Evolutionary conservation across 1,140 invertebrate species (phyloP).

Genomic region (Belonocnema kinseyi): DNA sequence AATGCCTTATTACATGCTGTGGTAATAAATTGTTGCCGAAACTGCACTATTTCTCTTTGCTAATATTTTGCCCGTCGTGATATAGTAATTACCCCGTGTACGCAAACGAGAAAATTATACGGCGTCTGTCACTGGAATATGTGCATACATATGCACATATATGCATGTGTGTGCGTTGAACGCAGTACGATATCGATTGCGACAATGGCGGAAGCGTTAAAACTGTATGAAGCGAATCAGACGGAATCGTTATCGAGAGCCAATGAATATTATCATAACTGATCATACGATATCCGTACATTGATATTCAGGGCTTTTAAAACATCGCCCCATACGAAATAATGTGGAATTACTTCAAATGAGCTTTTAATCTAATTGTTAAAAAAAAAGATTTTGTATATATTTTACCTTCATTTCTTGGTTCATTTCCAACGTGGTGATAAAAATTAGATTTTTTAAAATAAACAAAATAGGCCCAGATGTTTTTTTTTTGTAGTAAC

Average conservation of each 20-base stretch:
- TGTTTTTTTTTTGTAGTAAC: no score
- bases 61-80: slow-evolving; percentile 28
- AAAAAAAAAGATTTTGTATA: not conserved
- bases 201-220: slow-evolving; percentile 17
- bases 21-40: slow-evolving; percentile 25
- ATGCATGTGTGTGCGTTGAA: slow-evolving; percentile 9
- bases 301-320: not conserved
- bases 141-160: slow-evolving; percentile 12
- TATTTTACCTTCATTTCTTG: no score
- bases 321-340: no score
- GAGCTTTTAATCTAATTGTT: not conserved
- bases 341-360: not conserved
- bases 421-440: no score
- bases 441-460: no score
- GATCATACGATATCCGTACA: not conserved
- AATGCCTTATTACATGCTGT: slow-evolving; percentile 15
- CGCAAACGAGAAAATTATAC: slow-evolving; percentile 27
- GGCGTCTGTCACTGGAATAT: slow-evolving; percentile 29
- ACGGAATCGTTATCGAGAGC: slow-evolving; percentile 11
- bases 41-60: slow-evolving; percentile 14
- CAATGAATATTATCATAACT: slow-evolving; percentile 19
- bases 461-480: no score
- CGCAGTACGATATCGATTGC: slow-evolving; percentile 25
- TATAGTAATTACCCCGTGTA: slow-evolving; percentile 30
- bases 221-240: slow-evolving; percentile 11